Percentiles rank a stretch among this genome's conserved stretches.
These are phyloP conservation scores for Eonycteris spelaea DNA, from an alignment of 2,113 vertebrate genomes.

Conservation along the genomic window DNA sequence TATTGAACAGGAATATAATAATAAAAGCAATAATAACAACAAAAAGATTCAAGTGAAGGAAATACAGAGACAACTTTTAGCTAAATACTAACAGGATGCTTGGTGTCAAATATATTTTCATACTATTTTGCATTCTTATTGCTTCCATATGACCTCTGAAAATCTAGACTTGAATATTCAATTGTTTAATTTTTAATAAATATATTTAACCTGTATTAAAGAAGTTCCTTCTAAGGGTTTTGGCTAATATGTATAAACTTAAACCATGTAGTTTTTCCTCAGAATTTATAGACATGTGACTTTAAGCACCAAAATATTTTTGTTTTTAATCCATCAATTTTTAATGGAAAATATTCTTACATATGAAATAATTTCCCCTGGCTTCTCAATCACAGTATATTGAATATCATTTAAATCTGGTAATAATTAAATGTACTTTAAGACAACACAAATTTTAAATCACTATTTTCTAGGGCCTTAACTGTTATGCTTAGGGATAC, in stretches of 20 bases:
- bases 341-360: background rate
- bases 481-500: too few relatives aligned
- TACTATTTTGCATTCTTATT: background rate
- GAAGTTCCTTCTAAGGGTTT: background rate
- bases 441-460: background rate
- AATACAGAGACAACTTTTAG: background rate
- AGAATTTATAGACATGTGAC: background rate
- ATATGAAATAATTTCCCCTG: background rate
- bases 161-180: background rate
- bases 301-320: background rate
- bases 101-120: background rate
- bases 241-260: background rate
- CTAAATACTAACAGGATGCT: background rate
- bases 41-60: background rate
- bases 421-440: background rate
- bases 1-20: background rate
- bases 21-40: background rate
- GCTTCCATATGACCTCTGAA: background rate
- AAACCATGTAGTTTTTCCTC: background rate
- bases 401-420: background rate
- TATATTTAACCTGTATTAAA: background rate
- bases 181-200: background rate
- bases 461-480: background rate
- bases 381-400: background rate
- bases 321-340: background rate